These are phyloP conservation scores for Chaetops frenatus DNA, from an alignment of 2,113 vertebrate species.

Conservation along the genomic window DNA sequence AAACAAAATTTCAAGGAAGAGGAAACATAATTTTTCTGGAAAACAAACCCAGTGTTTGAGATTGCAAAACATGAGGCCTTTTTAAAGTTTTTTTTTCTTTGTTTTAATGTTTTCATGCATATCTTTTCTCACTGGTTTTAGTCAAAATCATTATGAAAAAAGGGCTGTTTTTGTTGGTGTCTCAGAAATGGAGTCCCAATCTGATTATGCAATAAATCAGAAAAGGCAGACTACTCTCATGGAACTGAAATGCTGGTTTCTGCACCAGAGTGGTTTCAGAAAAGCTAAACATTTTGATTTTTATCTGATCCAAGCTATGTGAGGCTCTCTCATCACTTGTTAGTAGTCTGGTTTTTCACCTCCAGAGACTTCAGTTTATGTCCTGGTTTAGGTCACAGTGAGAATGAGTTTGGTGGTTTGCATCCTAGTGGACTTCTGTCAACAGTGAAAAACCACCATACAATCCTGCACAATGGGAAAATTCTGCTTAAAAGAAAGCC, in stretches of 20 bases:
- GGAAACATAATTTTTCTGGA: neutral
- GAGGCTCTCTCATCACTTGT: neutral
- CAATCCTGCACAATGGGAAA: neutral
- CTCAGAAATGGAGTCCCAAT: neutral
- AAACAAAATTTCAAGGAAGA: neutral
- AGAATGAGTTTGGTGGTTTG: slow-evolving; percentile 23
- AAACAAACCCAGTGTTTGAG: neutral
- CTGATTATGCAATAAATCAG: neutral
- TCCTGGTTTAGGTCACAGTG: slow-evolving; percentile 36
- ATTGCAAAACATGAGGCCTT: neutral
- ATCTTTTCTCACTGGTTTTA: neutral
- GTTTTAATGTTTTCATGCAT: neutral
- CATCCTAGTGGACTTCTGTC: slow-evolving; percentile 16
- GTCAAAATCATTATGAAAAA: neutral
- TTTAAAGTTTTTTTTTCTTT: neutral
- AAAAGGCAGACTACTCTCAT: neutral
- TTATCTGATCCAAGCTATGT: neutral
- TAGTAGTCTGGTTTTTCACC: slow-evolving; percentile 11
- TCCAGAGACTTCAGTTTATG: slow-evolving; percentile 6
- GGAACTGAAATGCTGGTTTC: neutral
- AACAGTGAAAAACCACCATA: neutral
- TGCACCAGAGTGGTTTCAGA: neutral
- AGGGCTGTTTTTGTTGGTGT: neutral
- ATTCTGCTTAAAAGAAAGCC: neutral
- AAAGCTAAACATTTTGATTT: neutral